These are phyloP conservation scores for Metopia argyrocephala DNA, from an alignment of 2,888 invertebrate species.

Conservation along the genomic window DNA sequence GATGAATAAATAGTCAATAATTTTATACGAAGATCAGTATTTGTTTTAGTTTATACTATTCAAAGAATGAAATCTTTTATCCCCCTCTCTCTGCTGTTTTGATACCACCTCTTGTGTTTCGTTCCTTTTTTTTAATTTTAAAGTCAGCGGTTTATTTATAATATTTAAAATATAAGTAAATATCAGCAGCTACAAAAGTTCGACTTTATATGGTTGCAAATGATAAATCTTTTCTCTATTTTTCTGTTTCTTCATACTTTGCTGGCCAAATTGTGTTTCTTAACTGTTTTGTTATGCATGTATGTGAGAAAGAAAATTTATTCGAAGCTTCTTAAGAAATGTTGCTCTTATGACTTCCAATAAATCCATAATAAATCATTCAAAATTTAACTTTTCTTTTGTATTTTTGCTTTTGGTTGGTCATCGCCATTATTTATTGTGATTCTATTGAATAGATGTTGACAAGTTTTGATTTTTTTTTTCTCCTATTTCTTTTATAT, in stretches of 20 bases:
- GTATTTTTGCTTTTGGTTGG: background rate
- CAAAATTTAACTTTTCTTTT: constrained; percentile 15
- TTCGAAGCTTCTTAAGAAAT: constrained; percentile 19
- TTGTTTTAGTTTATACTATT: constrained; percentile 24
- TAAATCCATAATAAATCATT: constrained; percentile 58
- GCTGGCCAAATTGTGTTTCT: constrained; percentile 34
- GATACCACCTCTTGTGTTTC: no score
- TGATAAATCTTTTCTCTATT: constrained; percentile 47
- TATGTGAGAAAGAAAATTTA: background rate
- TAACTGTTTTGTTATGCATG: background rate
- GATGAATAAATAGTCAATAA: no score
- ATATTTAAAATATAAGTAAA: constrained; percentile 5
- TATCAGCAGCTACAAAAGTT: constrained; percentile 45
- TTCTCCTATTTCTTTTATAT: no score
- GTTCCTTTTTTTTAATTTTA: constrained; percentile 13
- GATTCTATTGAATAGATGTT: no score
- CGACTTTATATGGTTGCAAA: constrained; percentile 50
- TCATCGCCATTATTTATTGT: no score
- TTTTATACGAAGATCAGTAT: no score
- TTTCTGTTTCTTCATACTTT: background rate
- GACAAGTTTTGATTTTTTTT: no score
- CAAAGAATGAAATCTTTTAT: constrained; percentile 27
- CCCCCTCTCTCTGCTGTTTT: no score
- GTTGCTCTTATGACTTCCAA: constrained; percentile 54
- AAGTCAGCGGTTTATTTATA: constrained; percentile 31